Conservation (phyloP, 2,888 invertebrate genomes). For the Lasiommata megera region DNA sequence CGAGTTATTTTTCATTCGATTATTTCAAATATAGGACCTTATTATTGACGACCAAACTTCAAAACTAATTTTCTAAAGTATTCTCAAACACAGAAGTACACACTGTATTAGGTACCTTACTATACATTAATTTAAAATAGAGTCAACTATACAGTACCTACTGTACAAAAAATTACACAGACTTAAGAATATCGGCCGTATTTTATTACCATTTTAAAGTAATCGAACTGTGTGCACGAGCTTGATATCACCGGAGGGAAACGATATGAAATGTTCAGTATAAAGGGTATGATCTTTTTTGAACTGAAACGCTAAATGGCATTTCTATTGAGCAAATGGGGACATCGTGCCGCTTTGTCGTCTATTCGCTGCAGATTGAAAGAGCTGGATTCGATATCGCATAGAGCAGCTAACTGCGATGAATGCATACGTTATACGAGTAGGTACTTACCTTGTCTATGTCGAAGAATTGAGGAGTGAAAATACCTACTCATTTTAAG, state of each 20-base stretch:
- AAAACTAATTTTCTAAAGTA: too few relatives aligned
- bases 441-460: neutral
- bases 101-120: too few relatives aligned
- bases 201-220: neutral
- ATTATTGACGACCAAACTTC: too few relatives aligned
- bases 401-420: conserved; percentile 52
- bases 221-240: conserved; percentile 12
- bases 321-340: conserved; percentile 58
- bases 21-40: too few relatives aligned
- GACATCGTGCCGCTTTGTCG: conserved; percentile 60
- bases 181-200: too few relatives aligned
- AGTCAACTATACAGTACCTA: too few relatives aligned
- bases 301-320: conserved; percentile 56
- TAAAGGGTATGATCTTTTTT: conserved; percentile 42
- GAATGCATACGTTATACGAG: conserved; percentile 46
- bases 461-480: neutral
- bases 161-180: too few relatives aligned
- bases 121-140: too few relatives aligned
- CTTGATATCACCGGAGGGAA: conserved; percentile 11
- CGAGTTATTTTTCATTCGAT: too few relatives aligned
- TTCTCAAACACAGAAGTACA: too few relatives aligned
- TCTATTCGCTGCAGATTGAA: conserved; percentile 54
- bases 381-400: conserved; percentile 60
- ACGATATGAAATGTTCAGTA: conserved; percentile 26
- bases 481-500: neutral